Base-by-base conservation (phyloP, 2,888 invertebrate species). In the Oscheius sp. region DNA sequence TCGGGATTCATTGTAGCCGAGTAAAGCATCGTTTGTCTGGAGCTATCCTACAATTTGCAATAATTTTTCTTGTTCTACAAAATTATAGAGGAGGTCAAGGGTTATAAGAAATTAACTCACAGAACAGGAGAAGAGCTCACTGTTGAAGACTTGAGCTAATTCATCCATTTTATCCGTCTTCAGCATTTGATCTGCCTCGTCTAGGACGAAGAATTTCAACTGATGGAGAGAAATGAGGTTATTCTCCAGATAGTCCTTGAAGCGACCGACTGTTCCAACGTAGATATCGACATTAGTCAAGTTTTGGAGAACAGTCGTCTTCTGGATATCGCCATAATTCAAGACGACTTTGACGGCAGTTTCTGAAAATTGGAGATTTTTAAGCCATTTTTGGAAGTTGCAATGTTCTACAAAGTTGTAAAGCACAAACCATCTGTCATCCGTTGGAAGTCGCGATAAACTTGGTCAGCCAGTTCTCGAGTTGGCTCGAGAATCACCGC, bases 401-500 rank as follows among this genome's bases (percentile, higher is more conserved):
- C n/a, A n/a, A n/a, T n/a, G n/a, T n/a, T n/a, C n/a, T n/a, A n/a
- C n/a, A n/a, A n/a, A 52, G n/a, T 52, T 27, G n/a, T 29, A 29
- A 53, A 29, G 25, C 31, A 42, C 31, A 25, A 27, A 45, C 65
- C 65, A 0, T 15, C 3, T 0, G 70, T n/a, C 33, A 61, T 69
- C 15, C 34, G 63, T 5, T 29, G 25, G 12, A 78, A 65, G 5
- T 50, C 27, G 3, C 83, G 75, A 52, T 72, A 92, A 74, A 96
- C 95, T 85, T 97, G 97, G 15, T 92, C 90, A 0, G 93, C 92
- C 66, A 98, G 88, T 87, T 98, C 97, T 50, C 97, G 90, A 0
- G 96, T 96, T 0, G 97, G 97, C 0, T 94, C 91, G 0, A 97
- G 89, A 61, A 97, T 91, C 0, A 98, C 85, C 0, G 92, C 93